phyloP scores from a whole-genome alignment of 2,888 invertebrate genomes.

The Drosophila sordidapex region DNA sequence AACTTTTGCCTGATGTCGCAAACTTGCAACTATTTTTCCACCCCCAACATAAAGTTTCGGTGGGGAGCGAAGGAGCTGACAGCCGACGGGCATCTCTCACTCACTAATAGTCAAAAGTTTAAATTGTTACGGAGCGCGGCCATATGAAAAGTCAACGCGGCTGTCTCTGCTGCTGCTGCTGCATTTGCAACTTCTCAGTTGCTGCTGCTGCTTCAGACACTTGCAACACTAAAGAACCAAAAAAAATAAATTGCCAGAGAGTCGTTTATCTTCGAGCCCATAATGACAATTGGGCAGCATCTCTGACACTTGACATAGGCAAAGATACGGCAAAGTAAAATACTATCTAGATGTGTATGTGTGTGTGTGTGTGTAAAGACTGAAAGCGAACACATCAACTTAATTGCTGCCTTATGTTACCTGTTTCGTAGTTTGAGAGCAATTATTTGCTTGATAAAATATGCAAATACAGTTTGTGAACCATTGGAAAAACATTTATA shows the following conservation, averaged over 20 bases:
- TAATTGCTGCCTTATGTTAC: neutral
- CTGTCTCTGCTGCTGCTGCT: neutral
- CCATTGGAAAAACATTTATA: too few species aligned
- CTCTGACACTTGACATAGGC: conserved; percentile 60
- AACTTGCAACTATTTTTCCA: conserved; percentile 74
- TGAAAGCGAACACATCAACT: neutral
- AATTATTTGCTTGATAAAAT: neutral
- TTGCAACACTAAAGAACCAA: conserved; percentile 24
- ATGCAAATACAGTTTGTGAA: neutral
- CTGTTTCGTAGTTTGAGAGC: neutral
- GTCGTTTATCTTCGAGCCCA: conserved; percentile 80
- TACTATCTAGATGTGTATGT: neutral
- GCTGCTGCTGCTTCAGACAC: conserved; percentile 32
- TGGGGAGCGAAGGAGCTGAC: neutral
- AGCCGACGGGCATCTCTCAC: conserved; percentile 45
- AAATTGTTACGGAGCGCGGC: conserved; percentile 77
- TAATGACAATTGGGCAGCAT: conserved; percentile 72
- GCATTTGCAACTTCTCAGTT: conserved; percentile 23
- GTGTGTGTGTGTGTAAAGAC: too few species aligned
- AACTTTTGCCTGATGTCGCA: conserved; percentile 67
- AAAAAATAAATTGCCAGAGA: conserved; percentile 59
- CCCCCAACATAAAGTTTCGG: conserved; percentile 1
- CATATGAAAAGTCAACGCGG: conserved; percentile 78
- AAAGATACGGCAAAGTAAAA: conserved; percentile 3
- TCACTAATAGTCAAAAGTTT: conserved; percentile 80